Percentiles rank a stretch among this genome's conserved stretches.
These are phyloP conservation scores for Drosophila jambulina DNA, from an alignment of 1,140 invertebrate species.

Conservation along the genomic window DNA sequence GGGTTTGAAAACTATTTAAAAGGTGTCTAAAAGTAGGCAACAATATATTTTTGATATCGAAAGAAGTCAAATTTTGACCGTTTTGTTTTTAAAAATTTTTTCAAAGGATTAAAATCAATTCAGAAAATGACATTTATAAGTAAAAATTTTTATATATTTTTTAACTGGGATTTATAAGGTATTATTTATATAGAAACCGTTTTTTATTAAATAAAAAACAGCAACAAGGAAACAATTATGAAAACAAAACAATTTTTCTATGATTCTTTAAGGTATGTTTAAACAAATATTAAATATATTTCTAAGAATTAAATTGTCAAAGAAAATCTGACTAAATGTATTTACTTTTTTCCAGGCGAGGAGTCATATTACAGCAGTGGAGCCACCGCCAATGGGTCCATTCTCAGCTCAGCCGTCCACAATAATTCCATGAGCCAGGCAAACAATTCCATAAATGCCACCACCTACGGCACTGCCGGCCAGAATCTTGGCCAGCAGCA, in stretches of 20 bases:
- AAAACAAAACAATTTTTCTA: background rate
- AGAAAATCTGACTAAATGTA: background rate
- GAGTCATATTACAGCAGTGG: conserved; percentile 78
- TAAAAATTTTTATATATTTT: background rate
- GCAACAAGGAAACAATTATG: background rate
- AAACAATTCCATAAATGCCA: conserved; percentile 80
- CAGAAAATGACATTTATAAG: background rate
- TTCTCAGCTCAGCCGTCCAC: conserved; percentile 78
- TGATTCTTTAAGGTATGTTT: background rate
- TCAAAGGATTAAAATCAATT: background rate
- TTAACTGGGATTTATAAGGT: background rate
- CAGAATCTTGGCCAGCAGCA: conserved; percentile 63
- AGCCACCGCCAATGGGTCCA: conserved; percentile 74
- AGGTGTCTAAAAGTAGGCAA: background rate
- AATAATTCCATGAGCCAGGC: conserved; percentile 84
- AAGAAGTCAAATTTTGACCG: background rate
- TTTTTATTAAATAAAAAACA: background rate
- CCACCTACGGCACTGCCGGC: conserved; percentile 69
- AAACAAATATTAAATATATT: background rate
- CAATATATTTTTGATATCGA: background rate
- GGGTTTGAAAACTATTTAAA: background rate
- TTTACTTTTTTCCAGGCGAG: conserved; percentile 63
- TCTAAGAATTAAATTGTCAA: background rate
- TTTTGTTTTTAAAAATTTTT: background rate
- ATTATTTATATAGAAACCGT: background rate